Percentiles rank a stretch among this genome's conserved stretches.
Conservation (phyloP, 2,797 vertebrate species). For the Microtus obscurus region DNA sequence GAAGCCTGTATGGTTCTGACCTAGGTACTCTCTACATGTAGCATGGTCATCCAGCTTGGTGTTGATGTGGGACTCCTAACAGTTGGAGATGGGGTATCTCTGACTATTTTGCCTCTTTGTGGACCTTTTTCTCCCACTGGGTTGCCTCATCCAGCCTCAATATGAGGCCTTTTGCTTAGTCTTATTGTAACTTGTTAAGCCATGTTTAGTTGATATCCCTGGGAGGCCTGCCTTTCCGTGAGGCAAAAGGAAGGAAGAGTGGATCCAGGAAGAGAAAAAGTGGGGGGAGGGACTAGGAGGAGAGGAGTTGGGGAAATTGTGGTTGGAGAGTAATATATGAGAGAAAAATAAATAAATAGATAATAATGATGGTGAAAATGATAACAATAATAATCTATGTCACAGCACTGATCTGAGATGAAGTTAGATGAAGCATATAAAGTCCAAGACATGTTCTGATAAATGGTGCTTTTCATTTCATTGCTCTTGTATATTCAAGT, state of each 20-base stretch:
- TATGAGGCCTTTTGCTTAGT: background rate
- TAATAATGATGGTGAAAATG: background rate
- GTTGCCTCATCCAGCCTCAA: background rate
- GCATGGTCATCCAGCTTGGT: background rate
- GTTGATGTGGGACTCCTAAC: background rate
- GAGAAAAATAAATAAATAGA: background rate
- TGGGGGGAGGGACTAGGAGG: background rate
- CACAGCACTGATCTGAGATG: constrained; percentile 32
- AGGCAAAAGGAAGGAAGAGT: background rate
- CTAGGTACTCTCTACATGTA: background rate
- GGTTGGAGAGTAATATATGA: background rate
- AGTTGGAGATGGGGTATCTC: background rate
- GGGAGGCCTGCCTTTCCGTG: background rate
- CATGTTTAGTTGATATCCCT: background rate
- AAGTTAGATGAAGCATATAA: constrained; percentile 51
- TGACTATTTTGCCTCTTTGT: background rate
- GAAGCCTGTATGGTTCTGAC: background rate
- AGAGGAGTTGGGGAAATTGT: background rate
- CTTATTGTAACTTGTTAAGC: background rate
- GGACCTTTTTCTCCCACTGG: background rate
- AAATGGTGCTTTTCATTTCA: background rate
- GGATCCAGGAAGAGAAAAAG: background rate
- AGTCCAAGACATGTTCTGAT: constrained; percentile 10
- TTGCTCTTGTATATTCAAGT: background rate
- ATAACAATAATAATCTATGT: constrained; percentile 20